phyloP scores from a whole-genome alignment of 1,140 invertebrate species.

The Brachionus manjavacas region DNA sequence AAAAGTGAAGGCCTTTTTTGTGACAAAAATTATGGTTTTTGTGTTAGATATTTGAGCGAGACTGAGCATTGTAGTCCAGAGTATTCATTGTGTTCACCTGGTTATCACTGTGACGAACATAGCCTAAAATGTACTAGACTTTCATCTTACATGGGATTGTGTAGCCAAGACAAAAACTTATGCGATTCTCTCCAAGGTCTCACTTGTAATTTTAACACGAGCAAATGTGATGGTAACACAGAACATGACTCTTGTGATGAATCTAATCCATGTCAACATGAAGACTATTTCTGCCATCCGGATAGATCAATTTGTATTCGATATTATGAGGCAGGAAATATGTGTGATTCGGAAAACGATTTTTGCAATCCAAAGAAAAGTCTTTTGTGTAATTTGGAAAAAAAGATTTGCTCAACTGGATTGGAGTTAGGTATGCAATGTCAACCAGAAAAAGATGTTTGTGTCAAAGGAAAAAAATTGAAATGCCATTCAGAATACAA shows the following conservation, averaged over 20 bases:
- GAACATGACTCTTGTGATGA: neutral
- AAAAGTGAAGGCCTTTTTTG: neutral
- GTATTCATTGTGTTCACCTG: slow-evolving; percentile 6
- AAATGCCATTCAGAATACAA: neutral
- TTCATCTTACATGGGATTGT: neutral
- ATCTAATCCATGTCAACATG: neutral
- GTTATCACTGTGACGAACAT: neutral
- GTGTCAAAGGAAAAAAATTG: neutral
- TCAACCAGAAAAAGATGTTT: neutral
- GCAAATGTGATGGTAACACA: neutral
- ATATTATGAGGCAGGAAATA: neutral
- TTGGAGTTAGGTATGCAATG: neutral
- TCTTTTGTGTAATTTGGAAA: neutral
- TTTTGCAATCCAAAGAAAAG: neutral
- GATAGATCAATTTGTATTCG: neutral
- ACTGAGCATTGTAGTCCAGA: neutral
- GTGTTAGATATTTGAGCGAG: slow-evolving; percentile 2
- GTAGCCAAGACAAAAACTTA: neutral
- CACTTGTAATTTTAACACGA: neutral
- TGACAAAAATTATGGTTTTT: neutral
- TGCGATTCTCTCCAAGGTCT: neutral
- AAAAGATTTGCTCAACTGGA: neutral
- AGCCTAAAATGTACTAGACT: neutral
- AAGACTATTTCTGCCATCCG: neutral
- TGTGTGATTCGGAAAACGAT: neutral